These are phyloP conservation scores for Mesochorus sp. DNA, from an alignment of 2,888 invertebrate genomes.

Conservation along the genomic window DNA sequence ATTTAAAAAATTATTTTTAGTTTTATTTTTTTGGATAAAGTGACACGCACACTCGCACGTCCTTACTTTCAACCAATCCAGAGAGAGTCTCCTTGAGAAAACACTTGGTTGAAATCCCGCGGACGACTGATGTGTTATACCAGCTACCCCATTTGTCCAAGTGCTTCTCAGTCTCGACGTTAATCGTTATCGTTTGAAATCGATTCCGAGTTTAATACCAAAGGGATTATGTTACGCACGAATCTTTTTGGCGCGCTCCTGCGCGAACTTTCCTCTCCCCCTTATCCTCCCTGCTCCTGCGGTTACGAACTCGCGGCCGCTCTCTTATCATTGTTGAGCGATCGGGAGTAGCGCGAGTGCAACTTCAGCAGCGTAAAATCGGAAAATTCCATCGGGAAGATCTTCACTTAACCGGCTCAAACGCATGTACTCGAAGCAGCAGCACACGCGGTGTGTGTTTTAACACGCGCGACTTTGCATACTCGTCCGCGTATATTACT, in stretches of 20 bases:
- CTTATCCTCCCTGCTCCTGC: too few relatives aligned
- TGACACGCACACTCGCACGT: too few relatives aligned
- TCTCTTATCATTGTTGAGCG: not conserved
- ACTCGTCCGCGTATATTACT: not conserved
- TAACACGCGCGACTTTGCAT: not conserved
- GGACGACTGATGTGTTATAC: too few relatives aligned
- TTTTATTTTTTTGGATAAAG: too few relatives aligned
- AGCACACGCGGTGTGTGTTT: not conserved
- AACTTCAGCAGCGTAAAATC: too few relatives aligned
- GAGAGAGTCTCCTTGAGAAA: too few relatives aligned
- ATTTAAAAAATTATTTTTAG: too few relatives aligned
- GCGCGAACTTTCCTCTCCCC: too few relatives aligned
- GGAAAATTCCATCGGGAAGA: constrained; percentile 19
- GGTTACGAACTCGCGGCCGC: not conserved
- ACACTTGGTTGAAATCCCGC: too few relatives aligned
- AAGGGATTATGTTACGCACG: constrained; percentile 9
- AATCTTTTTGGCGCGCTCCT: not conserved
- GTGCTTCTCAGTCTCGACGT: constrained; percentile 72
- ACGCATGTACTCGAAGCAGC: not conserved
- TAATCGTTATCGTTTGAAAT: constrained; percentile 40
- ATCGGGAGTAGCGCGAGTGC: not conserved
- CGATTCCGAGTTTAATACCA: constrained; percentile 10
- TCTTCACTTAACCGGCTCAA: constrained; percentile 2
- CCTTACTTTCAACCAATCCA: too few relatives aligned
- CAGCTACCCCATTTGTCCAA: constrained; percentile 70